phyloP scores from a whole-genome alignment of 2,797 vertebrate species.

The Tinamus major region DNA sequence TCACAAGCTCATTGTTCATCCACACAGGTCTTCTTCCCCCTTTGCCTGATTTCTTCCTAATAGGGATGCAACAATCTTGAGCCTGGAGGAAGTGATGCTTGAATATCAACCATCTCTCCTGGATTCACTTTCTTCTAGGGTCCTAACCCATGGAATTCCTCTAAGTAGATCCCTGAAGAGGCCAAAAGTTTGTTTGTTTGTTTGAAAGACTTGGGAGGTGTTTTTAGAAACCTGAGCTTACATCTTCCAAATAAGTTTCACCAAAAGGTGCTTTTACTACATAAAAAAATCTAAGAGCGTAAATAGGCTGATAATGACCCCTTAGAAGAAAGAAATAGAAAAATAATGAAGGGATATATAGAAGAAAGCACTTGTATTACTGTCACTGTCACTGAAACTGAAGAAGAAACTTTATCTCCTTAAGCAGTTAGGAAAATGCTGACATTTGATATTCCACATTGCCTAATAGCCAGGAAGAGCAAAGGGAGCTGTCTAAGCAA shows the following conservation, averaged over 20 bases:
- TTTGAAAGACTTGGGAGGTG: background rate
- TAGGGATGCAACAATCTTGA: too few relatives aligned
- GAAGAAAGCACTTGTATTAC: background rate
- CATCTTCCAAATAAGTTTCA: background rate
- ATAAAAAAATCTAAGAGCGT: background rate
- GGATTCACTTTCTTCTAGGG: too few relatives aligned
- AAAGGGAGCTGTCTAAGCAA: background rate
- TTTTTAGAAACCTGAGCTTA: background rate
- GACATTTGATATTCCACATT: background rate
- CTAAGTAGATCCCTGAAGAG: too few relatives aligned
- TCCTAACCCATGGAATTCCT: too few relatives aligned
- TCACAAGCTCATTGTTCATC: too few relatives aligned
- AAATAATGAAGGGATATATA: background rate
- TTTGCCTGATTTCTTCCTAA: too few relatives aligned
- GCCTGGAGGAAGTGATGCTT: too few relatives aligned
- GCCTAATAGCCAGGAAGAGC: background rate
- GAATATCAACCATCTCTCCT: too few relatives aligned
- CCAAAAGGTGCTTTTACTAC: background rate
- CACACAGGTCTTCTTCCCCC: too few relatives aligned
- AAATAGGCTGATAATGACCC: background rate
- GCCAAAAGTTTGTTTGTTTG: too few relatives aligned
- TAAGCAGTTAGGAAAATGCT: background rate
- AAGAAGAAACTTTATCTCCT: background rate
- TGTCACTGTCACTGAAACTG: background rate
- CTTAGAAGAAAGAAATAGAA: background rate